Conservation (phyloP, 2,888 invertebrate genomes). For the Thera obeliscata region DNA sequence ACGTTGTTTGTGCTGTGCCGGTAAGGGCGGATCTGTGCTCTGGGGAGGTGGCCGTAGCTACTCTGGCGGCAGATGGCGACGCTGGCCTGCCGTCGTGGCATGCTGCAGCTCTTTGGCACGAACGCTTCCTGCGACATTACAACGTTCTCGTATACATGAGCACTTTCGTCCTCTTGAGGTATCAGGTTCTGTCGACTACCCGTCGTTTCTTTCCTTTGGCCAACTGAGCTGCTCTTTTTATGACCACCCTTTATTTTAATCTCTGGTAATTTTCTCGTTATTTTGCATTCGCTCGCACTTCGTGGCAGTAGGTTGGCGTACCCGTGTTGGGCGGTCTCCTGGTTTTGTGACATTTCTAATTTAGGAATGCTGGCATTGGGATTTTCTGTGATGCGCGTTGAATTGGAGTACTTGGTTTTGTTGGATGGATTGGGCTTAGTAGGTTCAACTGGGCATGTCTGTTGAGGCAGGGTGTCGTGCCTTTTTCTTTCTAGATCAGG, state of each 20-base stretch:
- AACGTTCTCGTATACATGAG: constrained; percentile 79
- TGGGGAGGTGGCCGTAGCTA: constrained; percentile 73
- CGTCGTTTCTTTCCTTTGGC: constrained; percentile 74
- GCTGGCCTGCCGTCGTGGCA: constrained; percentile 73
- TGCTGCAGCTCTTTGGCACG: constrained; percentile 75
- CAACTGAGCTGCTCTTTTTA: constrained; percentile 78
- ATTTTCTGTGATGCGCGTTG: constrained; percentile 55
- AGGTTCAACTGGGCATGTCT: constrained; percentile 55
- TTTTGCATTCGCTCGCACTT: constrained; percentile 76
- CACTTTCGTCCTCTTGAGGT: constrained; percentile 70
- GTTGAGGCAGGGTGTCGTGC: constrained; percentile 58
- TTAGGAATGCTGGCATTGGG: constrained; percentile 51
- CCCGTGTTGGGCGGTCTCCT: constrained; percentile 60
- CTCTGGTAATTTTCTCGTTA: constrained; percentile 66
- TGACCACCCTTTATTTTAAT: constrained; percentile 63
- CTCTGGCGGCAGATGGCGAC: constrained; percentile 69
- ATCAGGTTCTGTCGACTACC: constrained; percentile 80
- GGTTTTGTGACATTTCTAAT: constrained; percentile 56
- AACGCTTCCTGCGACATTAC: constrained; percentile 62
- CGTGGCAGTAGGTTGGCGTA: constrained; percentile 75
- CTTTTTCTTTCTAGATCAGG: constrained; percentile 76
- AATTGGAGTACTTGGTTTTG: constrained; percentile 66
- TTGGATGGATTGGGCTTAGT: constrained; percentile 60
- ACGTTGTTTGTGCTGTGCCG: constrained; percentile 68
- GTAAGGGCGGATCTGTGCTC: constrained; percentile 67